These are phyloP conservation scores for Neotoxoptera formosana DNA, from an alignment of 1,140 invertebrate genomes.

Conservation along the genomic window DNA sequence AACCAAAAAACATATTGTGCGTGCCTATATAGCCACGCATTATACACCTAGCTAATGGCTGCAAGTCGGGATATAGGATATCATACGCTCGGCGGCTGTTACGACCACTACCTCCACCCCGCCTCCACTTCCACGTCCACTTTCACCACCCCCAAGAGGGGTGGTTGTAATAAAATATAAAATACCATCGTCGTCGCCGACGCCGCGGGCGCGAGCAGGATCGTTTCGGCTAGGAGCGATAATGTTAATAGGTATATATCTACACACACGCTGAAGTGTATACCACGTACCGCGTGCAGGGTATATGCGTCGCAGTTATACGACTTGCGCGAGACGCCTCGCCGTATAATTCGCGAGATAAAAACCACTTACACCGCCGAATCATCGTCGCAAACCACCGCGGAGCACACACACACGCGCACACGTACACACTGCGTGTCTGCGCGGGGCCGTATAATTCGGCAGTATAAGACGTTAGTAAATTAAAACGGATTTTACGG, in stretches of 20 bases:
- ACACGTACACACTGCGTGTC: background rate
- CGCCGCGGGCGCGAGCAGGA: background rate
- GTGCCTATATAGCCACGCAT: no score
- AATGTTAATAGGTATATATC: background rate
- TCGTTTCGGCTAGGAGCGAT: background rate
- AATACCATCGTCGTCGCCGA: background rate
- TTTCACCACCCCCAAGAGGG: no score
- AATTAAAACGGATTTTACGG: constrained; percentile 16
- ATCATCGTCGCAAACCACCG: background rate
- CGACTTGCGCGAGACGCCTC: background rate
- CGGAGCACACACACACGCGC: no score
- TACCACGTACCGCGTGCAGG: no score
- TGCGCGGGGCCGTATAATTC: background rate
- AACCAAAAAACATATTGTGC: no score
- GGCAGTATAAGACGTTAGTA: background rate
- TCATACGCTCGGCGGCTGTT: no score
- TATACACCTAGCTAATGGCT: no score
- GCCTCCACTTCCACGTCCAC: no score
- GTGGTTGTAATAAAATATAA: background rate
- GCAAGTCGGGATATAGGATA: no score
- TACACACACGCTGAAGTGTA: no score
- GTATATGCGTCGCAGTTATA: background rate
- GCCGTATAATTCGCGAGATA: background rate
- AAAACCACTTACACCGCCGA: background rate
- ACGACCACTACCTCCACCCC: no score